Percentiles rank a stretch among this genome's conserved stretches.
Conservation (phyloP, 2,888 invertebrate genomes). For the Harpalus rubripes region DNA sequence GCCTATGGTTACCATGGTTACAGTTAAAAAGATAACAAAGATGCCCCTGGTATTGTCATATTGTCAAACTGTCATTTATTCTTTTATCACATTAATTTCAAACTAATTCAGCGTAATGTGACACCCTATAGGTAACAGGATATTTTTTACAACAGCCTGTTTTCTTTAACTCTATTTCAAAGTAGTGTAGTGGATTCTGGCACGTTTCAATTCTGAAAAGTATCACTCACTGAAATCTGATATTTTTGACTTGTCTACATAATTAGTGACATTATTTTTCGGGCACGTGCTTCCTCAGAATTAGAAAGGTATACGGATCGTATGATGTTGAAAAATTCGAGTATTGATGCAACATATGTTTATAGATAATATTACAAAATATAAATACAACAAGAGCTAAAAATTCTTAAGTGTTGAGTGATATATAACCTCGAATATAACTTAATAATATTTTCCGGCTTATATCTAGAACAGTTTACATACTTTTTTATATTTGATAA, state of each 20-base stretch:
- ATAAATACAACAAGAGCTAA: constrained; percentile 1
- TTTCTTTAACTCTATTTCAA: not conserved
- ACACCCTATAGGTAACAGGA: constrained; percentile 8
- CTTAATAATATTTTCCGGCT: not conserved
- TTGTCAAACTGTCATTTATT: constrained; percentile 1
- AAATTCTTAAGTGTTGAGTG: constrained; percentile 8
- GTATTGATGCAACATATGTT: not conserved
- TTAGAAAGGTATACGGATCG: not conserved
- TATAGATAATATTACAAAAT: not conserved
- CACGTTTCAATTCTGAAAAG: constrained; percentile 44
- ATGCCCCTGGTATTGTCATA: not conserved
- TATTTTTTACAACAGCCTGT: constrained; percentile 27
- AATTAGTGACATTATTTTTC: not conserved
- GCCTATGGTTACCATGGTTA: not conserved
- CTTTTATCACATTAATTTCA: not conserved
- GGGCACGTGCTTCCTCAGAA: constrained; percentile 21
- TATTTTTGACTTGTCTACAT: not conserved
- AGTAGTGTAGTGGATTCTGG: not conserved
- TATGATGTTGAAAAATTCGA: not conserved
- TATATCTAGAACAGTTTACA: constrained; percentile 16
- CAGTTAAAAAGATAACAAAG: constrained; percentile 6
- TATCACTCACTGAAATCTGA: constrained; percentile 21
- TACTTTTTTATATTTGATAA: constrained; percentile 10
- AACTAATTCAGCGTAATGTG: constrained; percentile 9
- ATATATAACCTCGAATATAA: not conserved